Conservation (phyloP, 2,888 invertebrate species). For the Lasioglossum oenotherae region DNA sequence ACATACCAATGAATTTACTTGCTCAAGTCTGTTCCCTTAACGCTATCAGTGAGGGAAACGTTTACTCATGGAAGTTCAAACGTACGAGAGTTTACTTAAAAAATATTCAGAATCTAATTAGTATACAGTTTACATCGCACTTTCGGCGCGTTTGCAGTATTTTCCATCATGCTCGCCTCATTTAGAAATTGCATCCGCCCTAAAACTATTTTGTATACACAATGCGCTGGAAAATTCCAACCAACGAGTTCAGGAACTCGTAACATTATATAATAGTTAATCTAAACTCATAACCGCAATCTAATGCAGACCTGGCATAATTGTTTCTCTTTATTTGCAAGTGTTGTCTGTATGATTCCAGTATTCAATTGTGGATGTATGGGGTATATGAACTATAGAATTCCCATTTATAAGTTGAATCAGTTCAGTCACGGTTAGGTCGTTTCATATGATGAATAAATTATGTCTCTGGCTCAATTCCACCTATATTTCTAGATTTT, state of each 20-base stretch:
- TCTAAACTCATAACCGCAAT: not conserved
- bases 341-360: not conserved
- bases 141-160: not conserved
- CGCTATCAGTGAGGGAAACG: not conserved
- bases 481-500: not conserved
- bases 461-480: not conserved
- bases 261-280: not conserved
- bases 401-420: not conserved
- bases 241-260: not conserved
- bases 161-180: not conserved
- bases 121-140: not conserved
- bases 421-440: not conserved
- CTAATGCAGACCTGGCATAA: not conserved
- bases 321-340: not conserved
- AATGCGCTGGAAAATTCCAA: not conserved
- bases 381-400: not conserved
- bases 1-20: not conserved
- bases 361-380: not conserved
- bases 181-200: not conserved
- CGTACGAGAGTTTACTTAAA: not conserved
- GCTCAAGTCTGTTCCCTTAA: not conserved
- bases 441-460: not conserved
- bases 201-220: not conserved
- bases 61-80: not conserved
- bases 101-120: not conserved